Conservation (phyloP, 1,140 invertebrate genomes). For the Ditylenchus dipsaci region DNA sequence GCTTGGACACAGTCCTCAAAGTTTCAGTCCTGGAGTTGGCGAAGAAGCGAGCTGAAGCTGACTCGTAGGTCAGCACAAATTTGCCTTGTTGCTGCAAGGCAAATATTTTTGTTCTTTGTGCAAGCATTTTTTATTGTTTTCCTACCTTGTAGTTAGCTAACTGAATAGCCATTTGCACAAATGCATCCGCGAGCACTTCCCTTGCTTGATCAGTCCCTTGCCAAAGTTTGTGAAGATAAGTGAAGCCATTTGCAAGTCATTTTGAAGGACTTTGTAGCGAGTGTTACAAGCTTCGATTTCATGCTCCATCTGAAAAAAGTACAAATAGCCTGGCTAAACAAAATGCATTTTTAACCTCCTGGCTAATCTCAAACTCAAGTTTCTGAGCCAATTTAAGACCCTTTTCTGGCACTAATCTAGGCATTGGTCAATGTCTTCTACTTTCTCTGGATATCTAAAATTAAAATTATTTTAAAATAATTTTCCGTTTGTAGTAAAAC, state of each 20-base stretch:
- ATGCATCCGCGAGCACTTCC: slow-evolving; percentile 61
- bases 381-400: slow-evolving; percentile 29
- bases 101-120: no score
- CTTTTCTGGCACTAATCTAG: slow-evolving; percentile 1
- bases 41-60: slow-evolving; percentile 90
- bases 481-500: no score
- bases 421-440: slow-evolving; percentile 4
- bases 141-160: slow-evolving; percentile 50
- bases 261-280: slow-evolving; percentile 10
- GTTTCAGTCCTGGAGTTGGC: slow-evolving; percentile 94
- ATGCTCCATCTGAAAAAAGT: slow-evolving; percentile 18
- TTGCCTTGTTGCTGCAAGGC: slow-evolving; percentile 73
- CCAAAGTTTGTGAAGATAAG: slow-evolving; percentile 44
- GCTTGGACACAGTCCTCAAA: slow-evolving; percentile 85
- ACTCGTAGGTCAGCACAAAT: slow-evolving; percentile 92
- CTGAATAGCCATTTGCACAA: slow-evolving; percentile 62
- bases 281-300: slow-evolving; percentile 16
- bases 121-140: no score
- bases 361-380: slow-evolving; percentile 23
- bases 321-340: no score
- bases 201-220: slow-evolving; percentile 58
- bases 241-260: slow-evolving; percentile 41
- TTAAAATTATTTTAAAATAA: neutral
- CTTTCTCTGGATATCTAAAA: slow-evolving; percentile 22
- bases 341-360: slow-evolving; percentile 31